Percentiles rank a stretch among this genome's conserved stretches.
These are phyloP conservation scores for Anastrepha obliqua DNA, from an alignment of 1,140 invertebrate species.

Conservation along the genomic window DNA sequence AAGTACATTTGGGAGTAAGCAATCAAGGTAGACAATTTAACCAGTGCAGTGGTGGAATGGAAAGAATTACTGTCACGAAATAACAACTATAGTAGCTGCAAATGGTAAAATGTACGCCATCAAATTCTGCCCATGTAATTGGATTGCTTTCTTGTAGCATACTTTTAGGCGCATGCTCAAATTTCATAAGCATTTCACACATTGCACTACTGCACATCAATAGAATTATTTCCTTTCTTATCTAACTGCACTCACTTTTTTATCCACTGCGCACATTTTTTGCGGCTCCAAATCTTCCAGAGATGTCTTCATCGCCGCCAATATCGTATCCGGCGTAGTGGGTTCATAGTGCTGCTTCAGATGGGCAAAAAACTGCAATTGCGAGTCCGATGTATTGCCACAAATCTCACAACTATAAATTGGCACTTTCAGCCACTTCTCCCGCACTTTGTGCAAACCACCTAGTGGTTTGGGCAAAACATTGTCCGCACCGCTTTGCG, in stretches of 20 bases:
- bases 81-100: too few species aligned
- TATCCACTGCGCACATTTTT: constrained; percentile 34
- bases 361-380: constrained; percentile 85
- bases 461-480: neutral
- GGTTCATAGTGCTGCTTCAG: constrained; percentile 86
- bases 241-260: constrained; percentile 50
- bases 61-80: neutral
- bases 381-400: constrained; percentile 78
- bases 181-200: neutral
- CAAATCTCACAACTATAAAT: constrained; percentile 83
- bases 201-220: neutral
- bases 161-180: neutral
- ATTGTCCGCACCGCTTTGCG: constrained; percentile 64
- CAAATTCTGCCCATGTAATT: too few species aligned
- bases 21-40: neutral
- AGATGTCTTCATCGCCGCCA: constrained; percentile 70
- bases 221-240: neutral
- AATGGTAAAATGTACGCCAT: too few species aligned
- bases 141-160: neutral
- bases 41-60: too few species aligned
- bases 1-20: neutral
- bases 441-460: constrained; percentile 43
- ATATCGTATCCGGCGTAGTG: constrained; percentile 65
- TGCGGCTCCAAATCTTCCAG: constrained; percentile 62
- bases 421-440: neutral